phyloP scores from a whole-genome alignment of 2,888 invertebrate genomes.

The Drosophila neotestacea region DNA sequence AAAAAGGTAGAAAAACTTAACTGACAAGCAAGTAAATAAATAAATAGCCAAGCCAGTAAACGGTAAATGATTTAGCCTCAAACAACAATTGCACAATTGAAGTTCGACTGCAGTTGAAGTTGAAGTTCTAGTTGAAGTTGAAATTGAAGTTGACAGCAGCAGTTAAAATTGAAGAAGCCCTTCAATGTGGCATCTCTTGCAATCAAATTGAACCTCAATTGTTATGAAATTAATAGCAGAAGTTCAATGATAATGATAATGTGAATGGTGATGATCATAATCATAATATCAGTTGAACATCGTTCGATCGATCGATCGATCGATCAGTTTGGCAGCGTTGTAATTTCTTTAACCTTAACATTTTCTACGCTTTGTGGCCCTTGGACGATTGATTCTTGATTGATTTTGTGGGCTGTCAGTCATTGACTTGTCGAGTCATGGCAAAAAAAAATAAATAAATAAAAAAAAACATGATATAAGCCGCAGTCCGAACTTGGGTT shows the following conservation, averaged over 20 bases:
- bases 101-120: constrained; percentile 32
- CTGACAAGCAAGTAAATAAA: constrained; percentile 47
- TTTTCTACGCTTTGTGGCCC: constrained; percentile 1
- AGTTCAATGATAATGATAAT: constrained; percentile 18
- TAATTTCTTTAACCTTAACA: constrained; percentile 32
- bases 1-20: constrained; percentile 27
- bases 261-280: constrained; percentile 5
- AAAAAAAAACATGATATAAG: neutral
- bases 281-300: constrained; percentile 1
- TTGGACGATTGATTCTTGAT: constrained; percentile 21
- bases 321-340: constrained; percentile 21
- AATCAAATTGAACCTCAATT: neutral
- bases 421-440: constrained; percentile 48
- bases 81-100: constrained; percentile 48
- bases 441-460: constrained; percentile 5
- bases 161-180: constrained; percentile 3
- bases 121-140: constrained; percentile 15
- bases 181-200: constrained; percentile 1
- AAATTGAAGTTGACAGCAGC: constrained; percentile 8
- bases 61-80: constrained; percentile 55
- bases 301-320: constrained; percentile 20
- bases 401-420: constrained; percentile 42
- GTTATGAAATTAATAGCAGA: constrained; percentile 5
- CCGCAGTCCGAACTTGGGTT: constrained; percentile 3
- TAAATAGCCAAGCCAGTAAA: constrained; percentile 53